Base-by-base conservation (phyloP, 1,140 invertebrate genomes). In the Melanaphis sacchari region DNA sequence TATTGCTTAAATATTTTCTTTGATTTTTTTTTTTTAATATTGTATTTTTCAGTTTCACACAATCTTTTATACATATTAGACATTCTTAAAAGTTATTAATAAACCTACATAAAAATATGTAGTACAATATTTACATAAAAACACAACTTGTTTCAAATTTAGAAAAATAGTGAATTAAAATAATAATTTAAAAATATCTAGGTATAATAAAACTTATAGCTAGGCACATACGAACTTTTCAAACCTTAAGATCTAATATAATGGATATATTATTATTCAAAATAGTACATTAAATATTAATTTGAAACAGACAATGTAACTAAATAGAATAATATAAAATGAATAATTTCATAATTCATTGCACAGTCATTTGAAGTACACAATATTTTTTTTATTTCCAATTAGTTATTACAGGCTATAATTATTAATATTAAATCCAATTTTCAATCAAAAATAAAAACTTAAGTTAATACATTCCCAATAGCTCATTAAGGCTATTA, bases 171-270 rank as follows among this genome's bases (percentile, higher is more conserved):
- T 46, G 49, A 93, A 18, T 52, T 76, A 93, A 85, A 93, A 92
- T 92, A 93, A 92, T 92, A 92, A 92, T 92, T 92, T 81, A 92
- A 92, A 92, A 91, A 40, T 93, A 93, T 46, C 46, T 93, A 93
- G 91, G 31, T 93, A 93, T 85, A 93, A 93, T 93, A 93, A 52
- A 92, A 92, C 91, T 92, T 82, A 92, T 84, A 92, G 9, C 91
- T 82, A 92, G n/a, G 46, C 31, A 90, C 52, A 66, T 66, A 66
- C 24, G 31, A 90, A 90, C 4, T 59, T 31, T 54, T 90, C 24
- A 38, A 26, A 90, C 52, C 89, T 59, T 90, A 90, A 41, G 1
- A 66, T 90, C 52, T 90, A 90, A 66, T n/a, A 41, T 21, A 41
- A 41, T n/a, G 31, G 89, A 40, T 90, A 59, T 46, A 89, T 89